Evolutionary conservation across 2,113 vertebrate species (phyloP), one percentile per base, ranked within the genome.

Genomic region (Sander vitreus): DNA sequence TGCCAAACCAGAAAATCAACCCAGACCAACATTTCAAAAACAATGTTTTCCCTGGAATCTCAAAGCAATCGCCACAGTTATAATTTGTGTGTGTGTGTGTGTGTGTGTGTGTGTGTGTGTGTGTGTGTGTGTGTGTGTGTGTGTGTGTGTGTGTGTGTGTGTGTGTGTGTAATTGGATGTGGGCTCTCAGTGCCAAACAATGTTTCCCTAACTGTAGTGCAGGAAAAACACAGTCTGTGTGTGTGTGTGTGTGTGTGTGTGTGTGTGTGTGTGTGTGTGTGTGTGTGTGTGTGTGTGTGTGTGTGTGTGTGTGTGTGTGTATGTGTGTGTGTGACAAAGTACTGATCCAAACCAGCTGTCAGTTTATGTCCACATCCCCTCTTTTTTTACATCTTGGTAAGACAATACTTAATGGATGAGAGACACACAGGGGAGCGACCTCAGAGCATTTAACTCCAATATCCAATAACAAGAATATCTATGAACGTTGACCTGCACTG

Each of bases 11-110:
- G 65, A 72, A 88, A 86, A 62, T 81, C 57, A 72, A 59, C 58
- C 50, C 54, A 78, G 71, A 79, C 33, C 79, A 82, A 43, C 23
- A 73, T 81, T 80, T 80, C 59, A 74, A 87, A 43, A 91, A 85
- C 81, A 80, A 63, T 86, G 73, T 90, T 91, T 90, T 87, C 81
- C 62, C 59, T 91, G 86, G 86, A 89, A 87, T 74, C 70, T 71
- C 21, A 68, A 58, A 47, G 66, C 63, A 2, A 55, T 48, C n/a
- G 55, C 55, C 68, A 79, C 58, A 82, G 54, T 81, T 87, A 51
- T 85, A 79, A 88, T 80, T 84, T 68, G 36, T 75, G 80, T 73
- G 58, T 73, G 47, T 63, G 30, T 58, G 53, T 50, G 53, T 60
- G 71, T 53, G 55, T 62, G 57, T 69, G 47, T 63, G 51, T 66